Base-by-base conservation (phyloP, 2,797 vertebrate genomes). In the Vespertilio murinus region DNA sequence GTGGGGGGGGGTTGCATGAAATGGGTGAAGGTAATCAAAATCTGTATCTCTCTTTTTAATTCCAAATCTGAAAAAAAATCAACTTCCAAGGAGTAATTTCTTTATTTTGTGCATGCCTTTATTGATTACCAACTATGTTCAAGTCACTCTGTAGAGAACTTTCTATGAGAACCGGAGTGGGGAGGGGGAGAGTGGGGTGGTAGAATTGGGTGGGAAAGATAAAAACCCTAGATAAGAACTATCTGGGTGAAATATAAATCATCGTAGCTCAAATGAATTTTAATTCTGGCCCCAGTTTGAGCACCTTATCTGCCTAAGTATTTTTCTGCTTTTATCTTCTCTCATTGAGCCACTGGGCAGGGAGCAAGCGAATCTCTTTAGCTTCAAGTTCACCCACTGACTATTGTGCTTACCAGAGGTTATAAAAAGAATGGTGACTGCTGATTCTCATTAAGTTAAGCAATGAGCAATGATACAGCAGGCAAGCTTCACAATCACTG, bases 391-490 rank as follows among this genome's bases (percentile, higher is more conserved):
- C 90, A 78, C 9, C 35, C 77, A 82, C 91, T 85, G 59, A 95
- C 86, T 56, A 80, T 28, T 88, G 88, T 95, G 92, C 96, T 96
- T 80, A 85, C 87, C 18, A 38, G 25, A 49, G 70, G 73, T 95
- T 96, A 91, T 96, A 94, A 97, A 97, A 96, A 96, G 94, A 93
- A 93, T 67, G 25, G 85, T 54, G 88, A 90, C 65, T 92, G 87
- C 28, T 25, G 69, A 85, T 84, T 88, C 96, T 97, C 95, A 90
- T 95, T 92, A 94, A 95, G 93, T 86, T 70, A 94, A 86, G 94
- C 94, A 91, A 75, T 75, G 88, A 95, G 91, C 93, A 95, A 85
- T 17, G 84, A 42, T 42, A 90, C 90, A 96, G 81, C 94, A 94
- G 84, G 92, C 95, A 82, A 52, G 78, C 90, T 96, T 97, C 96